Conservation (phyloP, 2,888 invertebrate species). For the Nesidiocoris tenuis region DNA sequence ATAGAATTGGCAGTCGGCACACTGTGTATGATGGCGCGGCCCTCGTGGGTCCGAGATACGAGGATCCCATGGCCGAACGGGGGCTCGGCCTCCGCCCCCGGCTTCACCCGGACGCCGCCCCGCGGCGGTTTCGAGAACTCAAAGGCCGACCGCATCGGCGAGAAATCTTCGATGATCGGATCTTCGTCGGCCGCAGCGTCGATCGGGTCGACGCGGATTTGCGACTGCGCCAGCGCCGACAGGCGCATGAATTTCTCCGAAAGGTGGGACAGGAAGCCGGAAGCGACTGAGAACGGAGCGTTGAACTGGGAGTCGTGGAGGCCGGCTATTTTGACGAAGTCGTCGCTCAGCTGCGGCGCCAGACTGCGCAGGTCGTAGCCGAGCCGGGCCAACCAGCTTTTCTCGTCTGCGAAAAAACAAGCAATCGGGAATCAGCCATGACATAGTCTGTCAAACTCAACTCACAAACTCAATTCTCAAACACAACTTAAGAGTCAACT, state of each 20-base stretch:
- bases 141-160: slow-evolving; percentile 45
- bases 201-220: slow-evolving; percentile 48
- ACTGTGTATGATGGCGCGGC: slow-evolving; percentile 74
- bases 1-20: slow-evolving; percentile 88
- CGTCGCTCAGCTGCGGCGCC: slow-evolving; percentile 77
- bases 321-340: slow-evolving; percentile 52
- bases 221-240: slow-evolving; percentile 50
- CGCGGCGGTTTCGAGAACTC: slow-evolving; percentile 33
- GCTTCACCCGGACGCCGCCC: slow-evolving; percentile 47
- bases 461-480: no score
- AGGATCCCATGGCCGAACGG: slow-evolving; percentile 81
- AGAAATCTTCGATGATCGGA: slow-evolving; percentile 41
- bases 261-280: slow-evolving; percentile 75
- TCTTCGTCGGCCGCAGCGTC: slow-evolving; percentile 37
- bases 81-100: slow-evolving; percentile 61
- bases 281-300: slow-evolving; percentile 66
- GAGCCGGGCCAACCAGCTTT: slow-evolving; percentile 79
- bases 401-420: slow-evolving; percentile 66
- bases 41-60: slow-evolving; percentile 75
- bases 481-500: no score
- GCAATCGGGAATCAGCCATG: no score
- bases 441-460: no score
- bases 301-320: slow-evolving; percentile 53
- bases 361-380: slow-evolving; percentile 83
- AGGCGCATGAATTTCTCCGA: slow-evolving; percentile 68